Evolutionary conservation across 2,888 invertebrate genomes (phyloP), one percentile per base, ranked within the genome.

Genomic region (Hanleya hanleyi): DNA sequence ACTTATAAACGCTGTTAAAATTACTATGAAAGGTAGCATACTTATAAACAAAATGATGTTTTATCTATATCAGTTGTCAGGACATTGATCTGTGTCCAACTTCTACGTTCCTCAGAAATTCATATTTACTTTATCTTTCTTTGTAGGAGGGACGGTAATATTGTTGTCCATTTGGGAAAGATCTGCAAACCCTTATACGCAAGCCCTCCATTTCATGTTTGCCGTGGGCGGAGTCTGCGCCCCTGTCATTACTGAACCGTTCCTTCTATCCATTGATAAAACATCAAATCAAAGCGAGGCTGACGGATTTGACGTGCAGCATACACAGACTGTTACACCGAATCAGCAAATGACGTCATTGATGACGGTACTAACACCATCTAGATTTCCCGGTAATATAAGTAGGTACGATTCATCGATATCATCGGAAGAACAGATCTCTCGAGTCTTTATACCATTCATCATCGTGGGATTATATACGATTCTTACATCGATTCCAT

Each of bases 131-230:
- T n/a, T n/a, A n/a, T n/a, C n/a, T n/a, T n/a, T n/a, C 7, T 7
- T 9, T 22, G 7, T 22, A 51, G 51, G 51, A 9, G 51, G 57
- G 4, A 57, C 57, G 4, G 57, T 57, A 12, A 57, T 57, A 4
- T 26, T 57, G 32, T 26, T 57, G 57, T 29, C 57, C 4, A 64
- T 36, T 6, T 64, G 64, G 64, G 64, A 22, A 15, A 37, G 1
- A 9, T n/a, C 15, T 15, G 64, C n/a, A 1, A 37, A 37, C 9
- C 64, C 64, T 36, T 64, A 64, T 37, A 64, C 36, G 64, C 64
- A 64, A 26, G 64, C 64, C 12, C 37, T 64, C 5, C 64, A 64
- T 29, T 35, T 64, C 22, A 35, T 35, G 35, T 64, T 64, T 35
- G 64, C 64, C 35, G 9, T 64, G 35, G 64, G 64, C 26, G 64